Percentiles rank a stretch among this genome's conserved stretches.
phyloP scores from a whole-genome alignment of 2,888 invertebrate species.

The Seladonia tumulorum region DNA sequence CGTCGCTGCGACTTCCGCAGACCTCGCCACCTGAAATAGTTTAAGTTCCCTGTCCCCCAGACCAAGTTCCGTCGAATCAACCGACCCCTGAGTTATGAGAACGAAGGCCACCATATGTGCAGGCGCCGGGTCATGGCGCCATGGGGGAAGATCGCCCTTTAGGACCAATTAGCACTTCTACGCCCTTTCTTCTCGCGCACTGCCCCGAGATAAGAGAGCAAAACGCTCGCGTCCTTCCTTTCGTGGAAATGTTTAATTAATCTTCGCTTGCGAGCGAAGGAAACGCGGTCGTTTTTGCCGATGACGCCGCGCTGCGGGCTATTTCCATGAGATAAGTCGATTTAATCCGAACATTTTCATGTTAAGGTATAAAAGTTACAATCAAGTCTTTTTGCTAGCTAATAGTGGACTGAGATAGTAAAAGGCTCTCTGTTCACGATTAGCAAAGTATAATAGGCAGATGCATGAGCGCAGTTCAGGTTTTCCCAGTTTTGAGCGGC shows the following conservation, averaged over 20 bases:
- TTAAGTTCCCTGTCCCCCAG: slow-evolving; percentile 65
- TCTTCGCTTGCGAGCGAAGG: slow-evolving; percentile 7
- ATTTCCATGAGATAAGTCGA: not conserved
- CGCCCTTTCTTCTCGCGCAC: slow-evolving; percentile 59
- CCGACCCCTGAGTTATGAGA: slow-evolving; percentile 73
- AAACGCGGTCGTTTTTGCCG: not conserved
- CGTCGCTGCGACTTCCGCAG: slow-evolving; percentile 66
- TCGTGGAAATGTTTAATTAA: slow-evolving; percentile 54
- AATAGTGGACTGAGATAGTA: no score
- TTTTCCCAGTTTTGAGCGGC: not conserved
- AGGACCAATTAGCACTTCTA: slow-evolving; percentile 80
- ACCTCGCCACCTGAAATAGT: slow-evolving; percentile 75
- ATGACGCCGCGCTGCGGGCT: not conserved
- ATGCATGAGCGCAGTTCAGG: not conserved
- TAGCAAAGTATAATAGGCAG: not conserved
- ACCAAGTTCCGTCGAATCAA: slow-evolving; percentile 66
- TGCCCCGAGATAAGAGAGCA: not conserved
- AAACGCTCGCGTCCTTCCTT: slow-evolving; percentile 26
- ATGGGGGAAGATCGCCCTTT: slow-evolving; percentile 70
- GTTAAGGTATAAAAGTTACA: not conserved
- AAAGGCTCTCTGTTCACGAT: not conserved
- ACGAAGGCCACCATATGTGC: slow-evolving; percentile 70
- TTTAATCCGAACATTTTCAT: not conserved
- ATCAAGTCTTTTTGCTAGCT: not conserved
- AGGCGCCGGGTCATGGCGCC: slow-evolving; percentile 77